These are phyloP conservation scores for Apis cerana DNA, from an alignment of 1,140 invertebrate genomes.

Conservation along the genomic window DNA sequence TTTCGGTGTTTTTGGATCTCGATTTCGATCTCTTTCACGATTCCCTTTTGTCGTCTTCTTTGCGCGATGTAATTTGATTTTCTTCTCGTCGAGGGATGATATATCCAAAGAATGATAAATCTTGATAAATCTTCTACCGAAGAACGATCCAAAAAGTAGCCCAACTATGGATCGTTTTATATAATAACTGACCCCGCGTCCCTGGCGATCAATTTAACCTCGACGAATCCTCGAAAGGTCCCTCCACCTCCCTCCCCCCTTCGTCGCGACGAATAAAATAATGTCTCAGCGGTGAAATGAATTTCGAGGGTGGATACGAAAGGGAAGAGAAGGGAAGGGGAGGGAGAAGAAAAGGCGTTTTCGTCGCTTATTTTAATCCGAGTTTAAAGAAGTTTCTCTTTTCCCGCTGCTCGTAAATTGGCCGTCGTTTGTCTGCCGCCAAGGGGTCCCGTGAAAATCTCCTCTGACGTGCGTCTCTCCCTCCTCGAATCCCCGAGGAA, in stretches of 20 bases:
- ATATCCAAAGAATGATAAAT: too few species aligned
- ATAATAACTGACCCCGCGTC: too few species aligned
- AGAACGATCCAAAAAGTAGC: too few species aligned
- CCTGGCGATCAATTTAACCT: constrained; percentile 34
- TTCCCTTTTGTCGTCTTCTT: too few species aligned
- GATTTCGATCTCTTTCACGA: too few species aligned
- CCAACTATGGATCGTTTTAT: too few species aligned
- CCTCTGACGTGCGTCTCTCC: not conserved
- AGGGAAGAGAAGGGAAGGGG: too few species aligned
- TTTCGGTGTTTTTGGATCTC: too few species aligned
- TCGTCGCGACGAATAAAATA: constrained; percentile 71
- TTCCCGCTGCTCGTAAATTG: constrained; percentile 72
- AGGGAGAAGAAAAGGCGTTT: not conserved
- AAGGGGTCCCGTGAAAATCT: constrained; percentile 37
- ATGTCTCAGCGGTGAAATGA: constrained; percentile 52
- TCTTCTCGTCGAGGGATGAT: too few species aligned
- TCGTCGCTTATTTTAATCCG: constrained; percentile 73
- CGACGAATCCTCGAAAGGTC: constrained; percentile 22
- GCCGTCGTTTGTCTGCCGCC: constrained; percentile 73
- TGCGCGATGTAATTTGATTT: too few species aligned
- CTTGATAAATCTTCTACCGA: too few species aligned
- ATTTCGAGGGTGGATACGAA: constrained; percentile 46
- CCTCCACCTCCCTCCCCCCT: not conserved
- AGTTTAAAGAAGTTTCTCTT: constrained; percentile 73
- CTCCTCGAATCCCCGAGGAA: not conserved